phyloP scores from a whole-genome alignment of 2,888 invertebrate species.

The Chirona hameri region DNA sequence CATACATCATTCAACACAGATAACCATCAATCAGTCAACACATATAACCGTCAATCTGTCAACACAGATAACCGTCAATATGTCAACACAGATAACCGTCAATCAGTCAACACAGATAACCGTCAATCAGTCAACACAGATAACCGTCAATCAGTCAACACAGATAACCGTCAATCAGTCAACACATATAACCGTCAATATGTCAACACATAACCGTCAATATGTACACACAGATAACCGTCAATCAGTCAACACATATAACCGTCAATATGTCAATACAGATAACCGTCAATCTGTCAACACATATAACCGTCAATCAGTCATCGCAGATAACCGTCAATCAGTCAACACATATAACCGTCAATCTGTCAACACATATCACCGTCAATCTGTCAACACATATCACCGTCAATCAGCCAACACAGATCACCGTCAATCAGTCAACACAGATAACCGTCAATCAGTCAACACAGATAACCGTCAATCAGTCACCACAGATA shows the following conservation, averaged over 20 bases:
- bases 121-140: too few relatives aligned
- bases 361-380: constrained; percentile 58
- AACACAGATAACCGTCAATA: constrained; percentile 66
- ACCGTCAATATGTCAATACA: too few relatives aligned
- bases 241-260: too few relatives aligned
- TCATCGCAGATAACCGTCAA: not conserved
- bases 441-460: not conserved
- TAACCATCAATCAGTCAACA: not conserved
- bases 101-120: too few relatives aligned
- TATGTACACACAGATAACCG: too few relatives aligned
- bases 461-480: not conserved
- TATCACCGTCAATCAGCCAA: not conserved
- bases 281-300: not conserved
- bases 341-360: not conserved
- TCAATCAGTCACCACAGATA: not conserved
- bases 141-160: too few relatives aligned
- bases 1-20: not conserved
- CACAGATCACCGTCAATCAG: not conserved
- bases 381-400: constrained; percentile 45
- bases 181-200: too few relatives aligned
- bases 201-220: too few relatives aligned
- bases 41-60: not conserved
- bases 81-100: constrained; percentile 68
- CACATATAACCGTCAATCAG: too few relatives aligned
- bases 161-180: too few relatives aligned